Percentiles rank a stretch among this genome's conserved stretches.
phyloP scores from a whole-genome alignment of 1,140 invertebrate species.

The Saccostrea glomerata region DNA sequence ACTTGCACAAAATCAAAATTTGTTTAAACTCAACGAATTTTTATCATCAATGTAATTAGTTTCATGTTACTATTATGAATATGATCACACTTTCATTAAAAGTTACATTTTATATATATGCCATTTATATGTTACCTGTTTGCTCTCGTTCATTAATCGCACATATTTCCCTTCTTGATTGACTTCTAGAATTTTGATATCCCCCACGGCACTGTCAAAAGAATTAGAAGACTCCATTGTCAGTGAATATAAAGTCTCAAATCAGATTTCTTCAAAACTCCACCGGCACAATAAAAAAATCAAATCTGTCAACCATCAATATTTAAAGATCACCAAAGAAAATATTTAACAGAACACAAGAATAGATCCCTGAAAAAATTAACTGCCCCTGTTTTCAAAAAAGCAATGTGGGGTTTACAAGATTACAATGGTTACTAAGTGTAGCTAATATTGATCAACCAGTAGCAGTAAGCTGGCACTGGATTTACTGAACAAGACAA shows the following conservation, averaged over 20 bases:
- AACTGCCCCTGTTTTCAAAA: slow-evolving; percentile 24
- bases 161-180: slow-evolving; percentile 76
- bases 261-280: slow-evolving; percentile 8
- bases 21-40: too few relatives aligned
- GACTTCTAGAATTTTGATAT: slow-evolving; percentile 76
- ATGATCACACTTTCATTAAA: too few relatives aligned
- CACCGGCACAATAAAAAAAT: not conserved
- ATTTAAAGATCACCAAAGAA: slow-evolving; percentile 26
- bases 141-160: slow-evolving; percentile 73
- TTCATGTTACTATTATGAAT: too few relatives aligned
- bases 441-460: slow-evolving; percentile 26
- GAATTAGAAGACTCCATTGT: slow-evolving; percentile 46
- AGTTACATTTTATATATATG: not conserved
- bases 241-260: not conserved
- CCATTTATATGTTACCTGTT: slow-evolving; percentile 64
- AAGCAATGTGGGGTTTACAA: slow-evolving; percentile 10
- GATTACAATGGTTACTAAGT: slow-evolving; percentile 34
- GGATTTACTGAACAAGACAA: slow-evolving; percentile 34
- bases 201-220: slow-evolving; percentile 72
- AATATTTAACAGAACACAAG: slow-evolving; percentile 22
- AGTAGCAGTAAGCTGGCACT: not conserved
- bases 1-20: too few relatives aligned
- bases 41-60: not conserved
- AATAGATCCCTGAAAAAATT: slow-evolving; percentile 24
- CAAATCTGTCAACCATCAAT: slow-evolving; percentile 22